phyloP scores from a whole-genome alignment of 53 echinoderm and acorn worm genomes.

The Stichopus horrens region DNA sequence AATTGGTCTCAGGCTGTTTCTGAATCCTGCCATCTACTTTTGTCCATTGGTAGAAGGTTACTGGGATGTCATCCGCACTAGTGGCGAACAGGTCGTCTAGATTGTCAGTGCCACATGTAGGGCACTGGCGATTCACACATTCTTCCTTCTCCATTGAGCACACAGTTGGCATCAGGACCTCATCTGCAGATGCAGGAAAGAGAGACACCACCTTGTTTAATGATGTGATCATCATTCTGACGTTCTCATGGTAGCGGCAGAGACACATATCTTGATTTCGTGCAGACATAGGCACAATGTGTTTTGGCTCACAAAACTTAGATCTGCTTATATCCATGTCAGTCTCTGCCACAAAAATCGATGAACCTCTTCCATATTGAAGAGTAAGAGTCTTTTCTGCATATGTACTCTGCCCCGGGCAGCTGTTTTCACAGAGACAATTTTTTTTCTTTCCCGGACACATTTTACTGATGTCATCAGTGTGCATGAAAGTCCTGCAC shows the following conservation, averaged over 20 bases:
- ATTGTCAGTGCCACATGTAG: conserved; percentile 13
- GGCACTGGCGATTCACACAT: conserved; percentile 23
- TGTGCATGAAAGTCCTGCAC: conserved; percentile 36
- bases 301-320: conserved; percentile 59
- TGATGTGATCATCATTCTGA: background rate
- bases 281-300: conserved; percentile 44
- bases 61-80: background rate
- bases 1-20: conserved; percentile 10
- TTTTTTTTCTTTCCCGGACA: conserved; percentile 50
- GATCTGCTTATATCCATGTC: conserved; percentile 49
- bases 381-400: conserved; percentile 49
- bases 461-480: conserved; percentile 42
- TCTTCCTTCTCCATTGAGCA: background rate
- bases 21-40: background rate
- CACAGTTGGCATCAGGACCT: conserved; percentile 2
- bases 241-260: conserved; percentile 31
- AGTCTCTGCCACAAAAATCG: conserved; percentile 24
- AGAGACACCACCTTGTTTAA: conserved; percentile 11
- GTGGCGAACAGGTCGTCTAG: background rate
- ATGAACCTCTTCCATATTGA: conserved; percentile 48
- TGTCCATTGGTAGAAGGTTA: conserved; percentile 26
- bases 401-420: conserved; percentile 4
- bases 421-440: conserved; percentile 37
- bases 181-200: conserved; percentile 28
- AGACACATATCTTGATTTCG: conserved; percentile 26